These are phyloP conservation scores for Fissipunctia ypsillon DNA, from an alignment of 2,888 invertebrate genomes.

Conservation along the genomic window DNA sequence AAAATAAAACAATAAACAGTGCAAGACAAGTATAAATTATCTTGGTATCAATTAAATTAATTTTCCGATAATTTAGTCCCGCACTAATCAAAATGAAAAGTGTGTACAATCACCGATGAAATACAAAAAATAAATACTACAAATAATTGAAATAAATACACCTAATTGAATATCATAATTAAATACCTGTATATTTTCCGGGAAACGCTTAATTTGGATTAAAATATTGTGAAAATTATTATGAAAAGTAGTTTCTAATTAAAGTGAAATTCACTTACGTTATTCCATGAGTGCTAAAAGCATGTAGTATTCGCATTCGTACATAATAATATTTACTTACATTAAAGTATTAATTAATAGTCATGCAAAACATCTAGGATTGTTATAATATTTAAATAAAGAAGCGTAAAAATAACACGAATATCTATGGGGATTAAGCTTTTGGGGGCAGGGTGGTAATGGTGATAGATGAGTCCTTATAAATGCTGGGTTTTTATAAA, in stretches of 20 bases:
- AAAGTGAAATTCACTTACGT: constrained; percentile 58
- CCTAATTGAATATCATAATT: constrained; percentile 28
- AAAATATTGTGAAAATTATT: constrained; percentile 54
- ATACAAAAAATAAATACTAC: constrained; percentile 9
- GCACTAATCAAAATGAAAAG: constrained; percentile 9
- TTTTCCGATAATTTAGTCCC: constrained; percentile 9
- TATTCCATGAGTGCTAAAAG: constrained; percentile 60
- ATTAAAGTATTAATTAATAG: constrained; percentile 55
- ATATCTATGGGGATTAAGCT: constrained; percentile 84
- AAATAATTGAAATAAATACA: constrained; percentile 25
- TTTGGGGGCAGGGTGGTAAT: constrained; percentile 74
- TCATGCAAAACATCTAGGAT: constrained; percentile 76
- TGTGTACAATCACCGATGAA: not conserved
- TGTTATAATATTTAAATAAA: constrained; percentile 72
- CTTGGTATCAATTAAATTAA: not conserved
- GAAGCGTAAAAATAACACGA: constrained; percentile 84
- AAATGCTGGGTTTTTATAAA: constrained; percentile 53
- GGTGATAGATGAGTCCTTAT: constrained; percentile 61
- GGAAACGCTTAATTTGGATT: constrained; percentile 55
- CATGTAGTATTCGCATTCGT: constrained; percentile 40
- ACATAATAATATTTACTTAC: constrained; percentile 47
- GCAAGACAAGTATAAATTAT: not conserved
- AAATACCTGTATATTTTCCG: constrained; percentile 61
- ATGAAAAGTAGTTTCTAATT: constrained; percentile 40
- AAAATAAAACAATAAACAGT: constrained; percentile 1